These are phyloP conservation scores for Macropus fuliginosus DNA, from an alignment of 2,797 vertebrate genomes.

Conservation along the genomic window DNA sequence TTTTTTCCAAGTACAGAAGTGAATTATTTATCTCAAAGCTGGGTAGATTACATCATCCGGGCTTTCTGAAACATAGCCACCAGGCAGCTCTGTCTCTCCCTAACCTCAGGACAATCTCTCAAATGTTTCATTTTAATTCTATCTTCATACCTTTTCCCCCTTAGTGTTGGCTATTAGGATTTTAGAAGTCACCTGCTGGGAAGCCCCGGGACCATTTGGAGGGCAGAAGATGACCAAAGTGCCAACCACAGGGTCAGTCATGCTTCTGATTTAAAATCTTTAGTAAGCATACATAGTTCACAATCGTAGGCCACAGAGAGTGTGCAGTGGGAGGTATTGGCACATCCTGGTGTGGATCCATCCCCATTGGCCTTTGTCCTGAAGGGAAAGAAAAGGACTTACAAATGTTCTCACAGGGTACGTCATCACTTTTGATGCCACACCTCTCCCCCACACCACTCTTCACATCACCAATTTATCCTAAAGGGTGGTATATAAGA, in stretches of 20 bases:
- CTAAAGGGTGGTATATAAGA: background rate
- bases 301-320: background rate
- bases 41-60: background rate
- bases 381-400: background rate
- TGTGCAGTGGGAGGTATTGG: background rate
- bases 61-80: constrained; percentile 28
- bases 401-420: background rate
- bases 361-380: background rate
- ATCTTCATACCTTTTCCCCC: background rate
- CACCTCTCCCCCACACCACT: background rate
- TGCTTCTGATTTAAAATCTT: background rate
- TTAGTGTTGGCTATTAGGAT: background rate
- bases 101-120: background rate
- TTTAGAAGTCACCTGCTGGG: background rate
- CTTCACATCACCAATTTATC: background rate
- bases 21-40: constrained; percentile 73
- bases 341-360: background rate
- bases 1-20: constrained; percentile 34
- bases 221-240: background rate
- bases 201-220: background rate
- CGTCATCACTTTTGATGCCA: background rate
- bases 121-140: background rate
- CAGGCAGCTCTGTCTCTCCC: background rate
- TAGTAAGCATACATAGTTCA: background rate
- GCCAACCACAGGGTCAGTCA: background rate